A percentile compares a stretch with the other conserved stretches of the same genome.
Conservation (phyloP, 2,888 invertebrate species). For the Odontocerum albicorne region DNA sequence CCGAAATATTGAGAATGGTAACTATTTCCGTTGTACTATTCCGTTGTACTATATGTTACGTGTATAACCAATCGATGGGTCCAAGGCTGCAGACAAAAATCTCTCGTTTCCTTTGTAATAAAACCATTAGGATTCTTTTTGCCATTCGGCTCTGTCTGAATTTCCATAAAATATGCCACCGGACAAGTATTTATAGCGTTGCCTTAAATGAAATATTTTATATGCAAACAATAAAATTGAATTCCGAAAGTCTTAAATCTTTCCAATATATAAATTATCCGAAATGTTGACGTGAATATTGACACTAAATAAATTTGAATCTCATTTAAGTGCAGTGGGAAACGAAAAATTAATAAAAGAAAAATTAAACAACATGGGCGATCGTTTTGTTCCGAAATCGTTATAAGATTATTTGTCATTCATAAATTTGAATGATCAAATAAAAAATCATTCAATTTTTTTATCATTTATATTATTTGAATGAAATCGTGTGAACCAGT, state of each 20-base stretch:
- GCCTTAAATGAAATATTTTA: slow-evolving; percentile 22
- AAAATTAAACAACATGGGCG: neutral
- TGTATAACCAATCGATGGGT: no score
- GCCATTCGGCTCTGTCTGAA: slow-evolving; percentile 20
- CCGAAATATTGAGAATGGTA: no score
- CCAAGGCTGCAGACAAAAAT: no score
- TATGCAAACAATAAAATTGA: slow-evolving; percentile 26
- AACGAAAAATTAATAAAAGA: neutral
- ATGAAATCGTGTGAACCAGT: no score
- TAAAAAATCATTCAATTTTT: no score
- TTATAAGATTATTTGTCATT: neutral
- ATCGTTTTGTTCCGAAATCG: neutral
- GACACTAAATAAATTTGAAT: slow-evolving; percentile 17
- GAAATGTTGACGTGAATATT: slow-evolving; percentile 23
- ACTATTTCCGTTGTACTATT: no score
- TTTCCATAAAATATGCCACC: slow-evolving; percentile 32
- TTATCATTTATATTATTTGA: no score
- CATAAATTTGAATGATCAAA: no score
- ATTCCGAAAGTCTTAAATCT: slow-evolving; percentile 18
- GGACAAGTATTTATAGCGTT: slow-evolving; percentile 24
- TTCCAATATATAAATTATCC: slow-evolving; percentile 18
- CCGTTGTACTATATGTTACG: no score
- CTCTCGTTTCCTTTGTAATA: neutral
- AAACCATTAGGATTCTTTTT: neutral
- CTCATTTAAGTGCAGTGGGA: no score